phyloP scores from a whole-genome alignment of 2,113 vertebrate species.

The Dermatemys mawii region DNA sequence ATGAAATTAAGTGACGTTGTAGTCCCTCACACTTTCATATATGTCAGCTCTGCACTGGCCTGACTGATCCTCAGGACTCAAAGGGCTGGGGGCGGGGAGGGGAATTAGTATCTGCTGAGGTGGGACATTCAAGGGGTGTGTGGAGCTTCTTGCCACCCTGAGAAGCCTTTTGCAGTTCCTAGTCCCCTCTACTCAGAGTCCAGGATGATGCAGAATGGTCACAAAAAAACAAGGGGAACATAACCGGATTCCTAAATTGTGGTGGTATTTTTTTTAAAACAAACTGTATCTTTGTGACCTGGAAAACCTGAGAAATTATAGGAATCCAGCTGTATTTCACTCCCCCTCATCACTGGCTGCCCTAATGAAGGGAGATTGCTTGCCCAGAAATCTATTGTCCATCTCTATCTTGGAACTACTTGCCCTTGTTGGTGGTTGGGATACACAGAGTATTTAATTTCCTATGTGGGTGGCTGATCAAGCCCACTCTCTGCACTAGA shows the following conservation, averaged over 20 bases:
- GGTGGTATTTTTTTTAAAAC: neutral
- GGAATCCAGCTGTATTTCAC: neutral
- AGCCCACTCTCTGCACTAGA: neutral
- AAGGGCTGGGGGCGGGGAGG: neutral
- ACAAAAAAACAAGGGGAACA: fast-evolving
- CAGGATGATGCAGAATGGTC: neutral
- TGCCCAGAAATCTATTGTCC: neutral
- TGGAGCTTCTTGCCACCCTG: neutral
- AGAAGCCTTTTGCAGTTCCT: neutral
- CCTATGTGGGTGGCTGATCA: neutral
- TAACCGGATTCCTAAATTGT: neutral
- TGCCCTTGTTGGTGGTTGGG: neutral
- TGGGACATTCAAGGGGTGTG: neutral
- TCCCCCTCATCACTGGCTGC: neutral
- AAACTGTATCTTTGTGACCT: neutral
- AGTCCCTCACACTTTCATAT: neutral
- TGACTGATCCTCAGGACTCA: neutral
- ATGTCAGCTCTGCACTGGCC: neutral
- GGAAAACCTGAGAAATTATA: neutral
- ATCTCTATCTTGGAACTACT: neutral
- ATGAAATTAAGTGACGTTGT: neutral
- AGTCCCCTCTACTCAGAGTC: neutral
- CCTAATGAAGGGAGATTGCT: neutral
- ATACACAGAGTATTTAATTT: neutral
- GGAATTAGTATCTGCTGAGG: neutral